phyloP scores from a whole-genome alignment of 1,140 invertebrate genomes.

The Patella vulgata region DNA sequence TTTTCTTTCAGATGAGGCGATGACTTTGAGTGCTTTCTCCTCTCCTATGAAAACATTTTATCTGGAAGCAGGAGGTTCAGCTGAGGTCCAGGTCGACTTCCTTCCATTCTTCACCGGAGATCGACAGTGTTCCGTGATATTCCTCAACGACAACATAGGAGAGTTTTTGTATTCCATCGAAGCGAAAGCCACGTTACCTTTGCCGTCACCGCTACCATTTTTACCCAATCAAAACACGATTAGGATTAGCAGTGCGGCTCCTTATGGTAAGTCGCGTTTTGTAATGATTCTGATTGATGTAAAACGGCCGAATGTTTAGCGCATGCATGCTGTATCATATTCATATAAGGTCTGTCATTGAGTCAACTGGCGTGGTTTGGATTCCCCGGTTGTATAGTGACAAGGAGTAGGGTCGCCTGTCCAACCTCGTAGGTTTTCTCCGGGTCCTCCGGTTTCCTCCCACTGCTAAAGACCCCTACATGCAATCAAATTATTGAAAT shows the following conservation, averaged over 20 bases:
- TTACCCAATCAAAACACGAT: conserved; percentile 49
- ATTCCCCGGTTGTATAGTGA: no score
- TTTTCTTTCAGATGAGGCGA: conserved; percentile 35
- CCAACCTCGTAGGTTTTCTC: no score
- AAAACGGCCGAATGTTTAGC: no score
- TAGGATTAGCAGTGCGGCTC: conserved; percentile 60
- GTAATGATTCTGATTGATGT: no score
- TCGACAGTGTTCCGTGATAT: conserved; percentile 61
- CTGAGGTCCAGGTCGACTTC: conserved; percentile 59
- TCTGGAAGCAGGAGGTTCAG: conserved; percentile 40
- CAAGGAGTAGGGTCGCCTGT: no score
- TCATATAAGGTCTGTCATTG: no score
- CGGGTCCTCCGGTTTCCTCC: no score
- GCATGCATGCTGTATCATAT: no score
- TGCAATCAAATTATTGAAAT: no score
- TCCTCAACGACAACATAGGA: conserved; percentile 62
- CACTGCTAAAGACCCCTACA: no score
- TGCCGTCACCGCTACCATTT: conserved; percentile 55
- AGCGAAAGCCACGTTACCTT: conserved; percentile 54
- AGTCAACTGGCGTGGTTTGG: no score
- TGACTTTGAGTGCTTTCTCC: conserved; percentile 60
- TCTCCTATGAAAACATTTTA: conserved; percentile 46
- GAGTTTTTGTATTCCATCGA: conserved; percentile 67
- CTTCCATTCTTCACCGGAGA: conserved; percentile 63
- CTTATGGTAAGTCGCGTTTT: conserved; percentile 44